Percentiles rank a stretch among this genome's conserved stretches.
Conservation (phyloP, 2,797 vertebrate species). For the Halcyon smyrnensis region DNA sequence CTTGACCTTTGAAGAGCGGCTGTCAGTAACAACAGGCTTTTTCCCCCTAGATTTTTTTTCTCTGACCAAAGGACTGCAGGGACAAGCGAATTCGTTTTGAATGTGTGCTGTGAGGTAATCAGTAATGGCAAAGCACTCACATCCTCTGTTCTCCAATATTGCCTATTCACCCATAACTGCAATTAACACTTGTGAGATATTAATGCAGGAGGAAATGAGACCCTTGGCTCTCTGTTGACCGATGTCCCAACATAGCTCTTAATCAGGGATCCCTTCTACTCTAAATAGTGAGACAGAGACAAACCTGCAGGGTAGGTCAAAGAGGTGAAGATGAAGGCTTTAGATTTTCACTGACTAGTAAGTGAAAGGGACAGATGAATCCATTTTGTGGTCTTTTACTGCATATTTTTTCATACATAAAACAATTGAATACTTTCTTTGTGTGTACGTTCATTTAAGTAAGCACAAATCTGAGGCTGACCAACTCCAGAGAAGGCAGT, state of each 20-base stretch:
- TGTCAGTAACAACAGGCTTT: slow-evolving; percentile 21
- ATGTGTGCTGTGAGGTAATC: slow-evolving; percentile 36
- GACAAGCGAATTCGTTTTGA: not conserved
- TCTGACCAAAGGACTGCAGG: not conserved
- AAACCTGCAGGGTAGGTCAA: not conserved
- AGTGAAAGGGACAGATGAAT: slow-evolving; percentile 37
- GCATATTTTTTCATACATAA: not conserved
- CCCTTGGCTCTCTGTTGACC: not conserved
- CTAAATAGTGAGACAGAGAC: not conserved
- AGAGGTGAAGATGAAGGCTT: slow-evolving; percentile 21
- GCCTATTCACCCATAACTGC: slow-evolving; percentile 27
- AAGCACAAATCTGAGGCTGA: not conserved
- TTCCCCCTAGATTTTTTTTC: not conserved
- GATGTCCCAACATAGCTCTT: not conserved
- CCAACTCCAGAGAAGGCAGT: not conserved
- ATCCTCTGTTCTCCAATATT: not conserved
- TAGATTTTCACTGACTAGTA: not conserved
- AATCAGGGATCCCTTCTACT: slow-evolving; percentile 28
- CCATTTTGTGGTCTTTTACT: not conserved
- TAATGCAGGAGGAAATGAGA: slow-evolving; percentile 41
- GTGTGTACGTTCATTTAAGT: not conserved
- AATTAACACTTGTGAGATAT: not conserved
- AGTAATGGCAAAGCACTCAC: slow-evolving; percentile 15
- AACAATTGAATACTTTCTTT: not conserved
- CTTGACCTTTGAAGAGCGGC: slow-evolving; percentile 39